Percentiles rank a stretch among this genome's conserved stretches.
Conservation (phyloP, 2,797 vertebrate species). For the Sebastes variabilis region DNA sequence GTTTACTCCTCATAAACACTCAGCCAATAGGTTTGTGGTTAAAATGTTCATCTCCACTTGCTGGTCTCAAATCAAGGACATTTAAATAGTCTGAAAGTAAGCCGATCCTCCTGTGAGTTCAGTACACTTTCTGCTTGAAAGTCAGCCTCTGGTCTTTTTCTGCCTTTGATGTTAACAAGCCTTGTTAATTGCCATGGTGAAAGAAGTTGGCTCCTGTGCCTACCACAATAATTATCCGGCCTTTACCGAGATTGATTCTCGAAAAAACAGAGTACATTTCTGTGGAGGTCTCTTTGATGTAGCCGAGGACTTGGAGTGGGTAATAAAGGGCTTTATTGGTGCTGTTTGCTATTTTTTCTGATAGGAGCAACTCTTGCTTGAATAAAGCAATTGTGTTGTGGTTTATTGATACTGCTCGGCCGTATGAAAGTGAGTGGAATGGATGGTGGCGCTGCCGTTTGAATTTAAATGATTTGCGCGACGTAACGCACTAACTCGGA, state of each 20-base stretch:
- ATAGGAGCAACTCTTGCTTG: constrained; percentile 25
- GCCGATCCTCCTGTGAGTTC: constrained; percentile 30
- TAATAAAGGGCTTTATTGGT: constrained; percentile 54
- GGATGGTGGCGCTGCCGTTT: background rate
- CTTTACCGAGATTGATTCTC: constrained; percentile 39
- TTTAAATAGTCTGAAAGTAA: constrained; percentile 39
- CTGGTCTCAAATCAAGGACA: constrained; percentile 4
- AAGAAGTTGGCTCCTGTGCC: constrained; percentile 50
- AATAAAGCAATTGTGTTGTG: constrained; percentile 37
- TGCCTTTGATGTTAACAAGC: constrained; percentile 75
- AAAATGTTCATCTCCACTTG: background rate
- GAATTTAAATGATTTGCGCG: constrained; percentile 34
- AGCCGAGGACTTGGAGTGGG: constrained; percentile 15
- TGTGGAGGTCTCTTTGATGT: constrained; percentile 64
- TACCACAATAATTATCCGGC: constrained; percentile 57
- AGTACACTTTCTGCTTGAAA: constrained; percentile 46
- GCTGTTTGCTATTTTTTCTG: constrained; percentile 32
- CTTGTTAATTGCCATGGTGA: constrained; percentile 63
- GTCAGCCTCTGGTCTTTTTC: constrained; percentile 50
- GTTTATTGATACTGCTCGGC: constrained; percentile 45
- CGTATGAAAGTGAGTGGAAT: background rate
- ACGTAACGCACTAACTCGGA: background rate
- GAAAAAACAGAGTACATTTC: constrained; percentile 14
- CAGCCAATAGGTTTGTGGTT: background rate
- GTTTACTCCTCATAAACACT: background rate